Evolutionary conservation across 30 jellyfish, hydroid and myxozoan species (phyloP).

Genomic region (Pelagia noctiluca): DNA sequence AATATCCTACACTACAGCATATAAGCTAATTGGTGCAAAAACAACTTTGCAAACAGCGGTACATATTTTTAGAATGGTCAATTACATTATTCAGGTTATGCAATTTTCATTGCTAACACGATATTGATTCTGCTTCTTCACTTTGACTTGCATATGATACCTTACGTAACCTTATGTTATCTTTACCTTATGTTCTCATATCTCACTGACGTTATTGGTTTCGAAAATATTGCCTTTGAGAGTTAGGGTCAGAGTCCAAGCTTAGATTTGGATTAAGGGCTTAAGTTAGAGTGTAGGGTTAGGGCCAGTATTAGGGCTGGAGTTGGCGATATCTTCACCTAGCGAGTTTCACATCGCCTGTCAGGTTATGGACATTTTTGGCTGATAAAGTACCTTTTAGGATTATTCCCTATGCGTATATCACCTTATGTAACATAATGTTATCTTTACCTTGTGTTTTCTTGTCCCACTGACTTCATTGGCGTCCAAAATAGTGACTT

Average conservation of each 20-base stretch:
- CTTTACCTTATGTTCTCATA: conserved; percentile 26
- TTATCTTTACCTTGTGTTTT: conserved; percentile 19
- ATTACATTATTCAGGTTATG: too few species aligned
- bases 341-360: conserved; percentile 77
- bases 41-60: too few species aligned
- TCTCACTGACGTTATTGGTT: conserved; percentile 44
- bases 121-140: too few species aligned
- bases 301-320: too few species aligned
- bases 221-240: conserved; percentile 28
- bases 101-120: too few species aligned
- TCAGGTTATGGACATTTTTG: too few species aligned
- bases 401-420: neutral
- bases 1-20: too few species aligned
- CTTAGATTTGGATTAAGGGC: too few species aligned
- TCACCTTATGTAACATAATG: neutral
- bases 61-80: too few species aligned
- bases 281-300: too few species aligned
- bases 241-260: too few species aligned
- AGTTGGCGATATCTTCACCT: conserved; percentile 41
- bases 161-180: neutral
- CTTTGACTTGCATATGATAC: neutral
- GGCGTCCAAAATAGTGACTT: conserved; percentile 39
- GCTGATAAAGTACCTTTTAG: neutral
- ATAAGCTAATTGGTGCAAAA: too few species aligned
- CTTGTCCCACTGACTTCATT: conserved; percentile 40